Base-by-base conservation (phyloP, 2,113 vertebrate genomes). In the Syngnathus typhle region DNA sequence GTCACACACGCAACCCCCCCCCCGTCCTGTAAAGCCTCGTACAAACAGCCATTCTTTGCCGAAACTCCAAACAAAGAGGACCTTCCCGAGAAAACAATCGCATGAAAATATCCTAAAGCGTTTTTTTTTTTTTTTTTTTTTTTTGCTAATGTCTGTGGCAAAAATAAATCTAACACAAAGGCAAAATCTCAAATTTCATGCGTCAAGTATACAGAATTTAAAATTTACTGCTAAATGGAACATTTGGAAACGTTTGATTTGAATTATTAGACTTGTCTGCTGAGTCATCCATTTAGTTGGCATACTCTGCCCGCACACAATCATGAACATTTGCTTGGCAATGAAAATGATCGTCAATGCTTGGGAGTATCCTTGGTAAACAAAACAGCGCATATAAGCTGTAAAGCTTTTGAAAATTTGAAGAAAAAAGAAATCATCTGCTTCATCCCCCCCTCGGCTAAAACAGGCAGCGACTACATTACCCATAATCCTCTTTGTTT, bases 401-500 rank as follows among this genome's bases (percentile, higher is more conserved):
- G 38, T 21, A 61, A 61, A 61, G 60, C 60, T 61, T 60, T 60
- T 61, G 60, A 61, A 38, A 12, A 38, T 41, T 61, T 23, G 12
- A 9, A 16, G 36, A 55, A 51, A 55, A 8, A 56, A 36, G 36
- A 36, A 36, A 58, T 18, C 21, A 58, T 36, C 27, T 36, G 55
- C 55, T 32, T 58, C 55, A 36, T 58, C 27, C 55, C 21, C 49
- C 6, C 13, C n/a, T n/a, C 1, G 15, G 55, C 55, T 58, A 18
- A 39, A 61, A 43, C 19, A 5, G 60, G 19, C 21, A 21, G 13
- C 13, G 12, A 61, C 60, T 61, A 61, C 60, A 61, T 61, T 19
- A 51, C 64, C 49, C 67, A 71, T 64, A 69, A 66, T 67, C 65
- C 65, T 27, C 32, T 54, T 37, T 68, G 32, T 55, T 67, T 72